Evolutionary conservation across 2,888 invertebrate species (phyloP), one percentile per base, ranked within the genome.

Genomic region (Torymus tubicola): DNA sequence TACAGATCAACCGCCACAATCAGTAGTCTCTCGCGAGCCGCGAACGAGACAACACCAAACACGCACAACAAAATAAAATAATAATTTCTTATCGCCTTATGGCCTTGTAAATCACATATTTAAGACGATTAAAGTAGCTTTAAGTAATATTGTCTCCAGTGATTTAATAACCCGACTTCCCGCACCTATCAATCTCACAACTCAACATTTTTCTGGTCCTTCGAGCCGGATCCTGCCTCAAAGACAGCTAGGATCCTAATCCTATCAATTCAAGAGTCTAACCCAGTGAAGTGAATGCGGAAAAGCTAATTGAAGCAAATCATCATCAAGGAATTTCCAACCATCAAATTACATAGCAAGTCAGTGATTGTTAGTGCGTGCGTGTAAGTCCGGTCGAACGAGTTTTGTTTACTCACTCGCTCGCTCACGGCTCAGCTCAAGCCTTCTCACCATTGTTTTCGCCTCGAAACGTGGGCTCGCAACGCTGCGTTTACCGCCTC

Each of bases 281-380:
- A 57, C n/a, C 57, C 11, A 57, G 14, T 57, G 57, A 57, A 57
- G 57, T 13, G 14, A 12, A 57, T 12, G 14, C 57, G 57, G 14
- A 57, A 57, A 57, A 57, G 14, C 57, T n/a, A 57, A 57, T 57
- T 57, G 57, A 13, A 57, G 57, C n/a, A n/a, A n/a, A n/a, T n/a
- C n/a, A n/a, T 14, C 57, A 57, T n/a, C 3, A 57, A 57, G 14
- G n/a, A 57, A 13, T 8, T 57, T 14, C 2, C 10, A 57, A 57
- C 8, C 14, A 8, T 57, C 57, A 57, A 12, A 57, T 57, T 57
- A 11, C 14, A 5, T 11, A 57, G 57, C 57, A n/a, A 57, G 57
- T 57, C 14, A 3, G 57, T 57, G 14, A 11, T n/a, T 57, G 57
- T 57, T n/a, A n/a, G 57, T 57, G 3, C 11, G 57, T 57, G 57